phyloP scores from a whole-genome alignment of 1,140 invertebrate genomes.

The Drosophila arawakana region DNA sequence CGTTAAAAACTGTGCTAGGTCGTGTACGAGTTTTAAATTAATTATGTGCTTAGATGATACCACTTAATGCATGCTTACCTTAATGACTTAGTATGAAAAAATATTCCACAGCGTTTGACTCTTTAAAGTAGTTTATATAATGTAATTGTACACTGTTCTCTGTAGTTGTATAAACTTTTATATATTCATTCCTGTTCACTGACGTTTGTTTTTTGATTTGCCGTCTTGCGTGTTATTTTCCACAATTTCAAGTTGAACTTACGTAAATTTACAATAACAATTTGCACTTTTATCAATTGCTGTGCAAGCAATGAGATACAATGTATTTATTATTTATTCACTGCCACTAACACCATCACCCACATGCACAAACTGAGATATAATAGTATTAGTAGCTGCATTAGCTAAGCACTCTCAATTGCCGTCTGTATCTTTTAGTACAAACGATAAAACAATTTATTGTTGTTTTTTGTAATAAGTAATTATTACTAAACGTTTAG shows the following conservation, averaged over 20 bases:
- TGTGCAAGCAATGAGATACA: slow-evolving; percentile 15
- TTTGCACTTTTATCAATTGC: slow-evolving; percentile 53
- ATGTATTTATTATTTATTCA: slow-evolving; percentile 22
- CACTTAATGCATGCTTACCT: slow-evolving; percentile 34
- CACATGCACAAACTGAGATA: neutral
- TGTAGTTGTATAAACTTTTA: neutral
- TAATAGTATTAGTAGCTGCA: too few relatives aligned
- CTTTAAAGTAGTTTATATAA: slow-evolving; percentile 14
- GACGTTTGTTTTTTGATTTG: neutral
- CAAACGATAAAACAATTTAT: neutral
- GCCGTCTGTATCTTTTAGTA: neutral
- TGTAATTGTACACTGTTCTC: neutral
- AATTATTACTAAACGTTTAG: neutral
- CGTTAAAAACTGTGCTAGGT: slow-evolving; percentile 39
- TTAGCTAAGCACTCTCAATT: slow-evolving; percentile 17
- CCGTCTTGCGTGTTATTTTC: slow-evolving; percentile 7
- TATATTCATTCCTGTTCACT: neutral
- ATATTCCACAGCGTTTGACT: slow-evolving; percentile 30
- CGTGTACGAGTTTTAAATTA: neutral
- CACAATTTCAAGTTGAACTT: slow-evolving; percentile 36
- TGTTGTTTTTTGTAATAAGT: neutral
- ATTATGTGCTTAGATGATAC: neutral
- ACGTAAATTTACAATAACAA: slow-evolving; percentile 57
- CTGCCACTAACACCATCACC: slow-evolving; percentile 1
- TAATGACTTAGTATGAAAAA: slow-evolving; percentile 1